A percentile compares a stretch with the other conserved stretches of the same genome.
phyloP scores from a whole-genome alignment of 2,888 invertebrate genomes.

The Ectemnius lituratus region DNA sequence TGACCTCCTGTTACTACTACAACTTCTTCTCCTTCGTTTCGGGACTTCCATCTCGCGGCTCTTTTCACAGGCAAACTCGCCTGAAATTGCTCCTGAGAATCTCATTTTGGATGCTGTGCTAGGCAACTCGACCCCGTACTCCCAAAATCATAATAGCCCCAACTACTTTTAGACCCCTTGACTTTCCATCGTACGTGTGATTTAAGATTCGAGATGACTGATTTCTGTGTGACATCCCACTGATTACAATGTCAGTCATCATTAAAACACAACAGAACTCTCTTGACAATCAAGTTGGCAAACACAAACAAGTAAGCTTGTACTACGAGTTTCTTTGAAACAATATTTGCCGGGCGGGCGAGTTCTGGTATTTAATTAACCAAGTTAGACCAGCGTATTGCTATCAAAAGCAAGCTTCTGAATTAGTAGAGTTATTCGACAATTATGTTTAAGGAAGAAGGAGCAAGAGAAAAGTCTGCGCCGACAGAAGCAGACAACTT shows the following conservation, averaged over 20 bases:
- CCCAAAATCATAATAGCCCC: background rate
- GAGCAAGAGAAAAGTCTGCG: background rate
- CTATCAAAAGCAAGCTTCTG: constrained; percentile 7
- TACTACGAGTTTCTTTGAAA: constrained; percentile 23
- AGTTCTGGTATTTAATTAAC: constrained; percentile 25
- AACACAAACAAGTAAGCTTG: constrained; percentile 15
- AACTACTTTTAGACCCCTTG: no score
- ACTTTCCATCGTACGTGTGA: no score
- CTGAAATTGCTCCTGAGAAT: constrained; percentile 62
- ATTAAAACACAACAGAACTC: no score
- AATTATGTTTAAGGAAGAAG: constrained; percentile 11
- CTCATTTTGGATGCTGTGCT: constrained; percentile 51
- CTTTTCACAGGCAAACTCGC: constrained; percentile 57
- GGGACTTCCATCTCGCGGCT: constrained; percentile 43
- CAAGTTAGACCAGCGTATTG: constrained; percentile 21
- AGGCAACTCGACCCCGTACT: background rate
- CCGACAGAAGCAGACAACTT: background rate
- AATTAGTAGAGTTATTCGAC: constrained; percentile 33
- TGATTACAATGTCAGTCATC: no score
- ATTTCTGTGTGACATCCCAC: no score
- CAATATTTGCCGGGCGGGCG: constrained; percentile 8
- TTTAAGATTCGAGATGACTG: no score
- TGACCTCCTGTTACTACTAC: constrained; percentile 20
- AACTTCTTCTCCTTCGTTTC: constrained; percentile 22
- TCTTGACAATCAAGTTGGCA: background rate